phyloP scores from a whole-genome alignment of 1,140 invertebrate genomes.

The Tenebrio molitor region DNA sequence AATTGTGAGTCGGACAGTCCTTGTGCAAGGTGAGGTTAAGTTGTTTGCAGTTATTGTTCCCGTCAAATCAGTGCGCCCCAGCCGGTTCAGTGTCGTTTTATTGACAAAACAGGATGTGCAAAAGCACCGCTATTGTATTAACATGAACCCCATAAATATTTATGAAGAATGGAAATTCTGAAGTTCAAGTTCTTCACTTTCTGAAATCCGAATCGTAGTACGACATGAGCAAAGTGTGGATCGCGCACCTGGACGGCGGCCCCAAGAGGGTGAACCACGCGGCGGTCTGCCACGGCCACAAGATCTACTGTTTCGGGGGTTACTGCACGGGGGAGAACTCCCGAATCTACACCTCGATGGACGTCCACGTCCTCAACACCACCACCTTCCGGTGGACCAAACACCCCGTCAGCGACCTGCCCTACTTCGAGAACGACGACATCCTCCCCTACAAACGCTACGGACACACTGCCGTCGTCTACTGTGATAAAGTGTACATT shows the following conservation, averaged over 20 bases:
- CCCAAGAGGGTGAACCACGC: constrained; percentile 90
- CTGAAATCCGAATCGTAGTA: neutral
- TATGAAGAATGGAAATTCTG: constrained; percentile 1
- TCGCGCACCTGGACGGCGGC: constrained; percentile 85
- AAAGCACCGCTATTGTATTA: too few species aligned
- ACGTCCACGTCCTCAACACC: constrained; percentile 90
- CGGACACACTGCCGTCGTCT: constrained; percentile 89
- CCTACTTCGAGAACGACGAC: constrained; percentile 65
- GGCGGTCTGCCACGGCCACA: constrained; percentile 83
- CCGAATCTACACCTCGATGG: constrained; percentile 79
- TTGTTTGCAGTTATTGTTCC: neutral
- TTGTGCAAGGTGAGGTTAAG: constrained; percentile 13
- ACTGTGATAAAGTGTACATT: constrained; percentile 83
- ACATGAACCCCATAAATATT: constrained; percentile 20
- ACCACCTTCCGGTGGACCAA: constrained; percentile 74
- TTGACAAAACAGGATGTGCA: too few species aligned
- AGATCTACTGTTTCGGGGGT: constrained; percentile 92
- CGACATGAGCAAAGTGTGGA: constrained; percentile 76
- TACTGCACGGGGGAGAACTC: constrained; percentile 88
- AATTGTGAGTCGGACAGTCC: too few species aligned
- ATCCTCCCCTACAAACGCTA: constrained; percentile 71
- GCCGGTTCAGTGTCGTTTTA: too few species aligned
- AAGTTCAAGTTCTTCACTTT: constrained; percentile 21
- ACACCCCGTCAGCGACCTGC: constrained; percentile 67
- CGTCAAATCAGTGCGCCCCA: too few species aligned